Evolutionary conservation across 2,797 vertebrate species (phyloP).

Genomic region (Ficedula albicollis): DNA sequence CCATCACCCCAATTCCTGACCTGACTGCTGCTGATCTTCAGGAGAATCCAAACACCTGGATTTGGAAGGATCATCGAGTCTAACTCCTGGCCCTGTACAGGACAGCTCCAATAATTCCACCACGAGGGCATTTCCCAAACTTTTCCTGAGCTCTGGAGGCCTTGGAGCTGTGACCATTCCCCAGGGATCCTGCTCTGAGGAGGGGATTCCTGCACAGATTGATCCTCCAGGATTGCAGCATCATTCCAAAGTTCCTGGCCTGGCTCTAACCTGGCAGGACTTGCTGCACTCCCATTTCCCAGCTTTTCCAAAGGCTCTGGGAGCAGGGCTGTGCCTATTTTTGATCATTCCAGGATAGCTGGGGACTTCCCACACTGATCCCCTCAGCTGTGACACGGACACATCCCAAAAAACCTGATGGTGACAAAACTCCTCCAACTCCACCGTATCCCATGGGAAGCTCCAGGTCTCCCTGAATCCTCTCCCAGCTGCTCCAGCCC

Average conservation of each 20-base stretch:
- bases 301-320: not conserved
- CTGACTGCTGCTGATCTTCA: not conserved
- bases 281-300: not conserved
- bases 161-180: not conserved
- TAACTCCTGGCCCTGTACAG: not conserved
- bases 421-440: not conserved
- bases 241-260: not conserved
- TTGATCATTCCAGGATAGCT: not conserved
- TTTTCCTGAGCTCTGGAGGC: not conserved
- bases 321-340: not conserved
- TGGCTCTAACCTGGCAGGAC: not conserved
- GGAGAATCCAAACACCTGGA: fast-evolving
- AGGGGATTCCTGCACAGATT: fast-evolving
- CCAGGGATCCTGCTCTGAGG: not conserved
- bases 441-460: not conserved
- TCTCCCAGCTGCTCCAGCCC: not conserved
- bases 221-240: not conserved
- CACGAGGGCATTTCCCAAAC: not conserved
- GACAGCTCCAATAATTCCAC: not conserved
- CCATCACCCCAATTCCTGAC: not conserved
- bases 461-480: not conserved
- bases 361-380: not conserved
- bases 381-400: not conserved
- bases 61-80: fast-evolving
- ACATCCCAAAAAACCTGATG: not conserved